phyloP scores from a whole-genome alignment of 92 coral and sea anemone species.

The Parazoanthus darwini region DNA sequence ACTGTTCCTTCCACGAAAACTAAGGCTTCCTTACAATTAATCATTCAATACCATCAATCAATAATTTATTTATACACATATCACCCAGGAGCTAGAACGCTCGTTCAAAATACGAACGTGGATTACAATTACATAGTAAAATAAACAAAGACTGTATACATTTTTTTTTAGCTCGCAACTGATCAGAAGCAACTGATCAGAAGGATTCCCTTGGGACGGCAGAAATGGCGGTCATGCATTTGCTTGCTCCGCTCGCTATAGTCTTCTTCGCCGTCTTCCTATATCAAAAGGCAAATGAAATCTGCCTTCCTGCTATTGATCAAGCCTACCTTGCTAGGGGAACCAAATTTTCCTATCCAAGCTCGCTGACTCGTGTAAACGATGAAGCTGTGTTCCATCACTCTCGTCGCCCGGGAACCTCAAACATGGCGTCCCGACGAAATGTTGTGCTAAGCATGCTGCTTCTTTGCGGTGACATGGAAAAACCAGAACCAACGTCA shows the following conservation, averaged over 20 bases:
- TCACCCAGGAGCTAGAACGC: too few relatives aligned
- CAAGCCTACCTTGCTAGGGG: conserved; percentile 5
- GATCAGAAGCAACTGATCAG: too few relatives aligned
- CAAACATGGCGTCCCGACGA: conserved; percentile 1
- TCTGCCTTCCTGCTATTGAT: background rate
- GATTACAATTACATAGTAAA: too few relatives aligned
- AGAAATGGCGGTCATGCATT: background rate
- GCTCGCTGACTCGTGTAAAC: conserved; percentile 27
- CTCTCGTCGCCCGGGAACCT: background rate
- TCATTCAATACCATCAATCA: too few relatives aligned
- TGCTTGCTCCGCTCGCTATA: conserved; percentile 20
- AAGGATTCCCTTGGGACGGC: background rate
- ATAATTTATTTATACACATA: too few relatives aligned
- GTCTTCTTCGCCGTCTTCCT: conserved; percentile 13
- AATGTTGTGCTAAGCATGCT: background rate
- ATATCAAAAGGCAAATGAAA: conserved; percentile 7
- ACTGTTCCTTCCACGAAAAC: too few relatives aligned
- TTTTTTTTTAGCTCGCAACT: too few relatives aligned
- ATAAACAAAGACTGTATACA: too few relatives aligned
- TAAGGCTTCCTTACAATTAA: too few relatives aligned
- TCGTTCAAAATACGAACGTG: too few relatives aligned
- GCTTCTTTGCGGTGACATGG: background rate
- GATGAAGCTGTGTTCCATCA: conserved; percentile 20
- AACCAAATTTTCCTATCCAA: conserved; percentile 18
- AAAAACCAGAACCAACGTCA: background rate